Conservation (phyloP, 2,113 vertebrate genomes). For the Origma solitaria region DNA sequence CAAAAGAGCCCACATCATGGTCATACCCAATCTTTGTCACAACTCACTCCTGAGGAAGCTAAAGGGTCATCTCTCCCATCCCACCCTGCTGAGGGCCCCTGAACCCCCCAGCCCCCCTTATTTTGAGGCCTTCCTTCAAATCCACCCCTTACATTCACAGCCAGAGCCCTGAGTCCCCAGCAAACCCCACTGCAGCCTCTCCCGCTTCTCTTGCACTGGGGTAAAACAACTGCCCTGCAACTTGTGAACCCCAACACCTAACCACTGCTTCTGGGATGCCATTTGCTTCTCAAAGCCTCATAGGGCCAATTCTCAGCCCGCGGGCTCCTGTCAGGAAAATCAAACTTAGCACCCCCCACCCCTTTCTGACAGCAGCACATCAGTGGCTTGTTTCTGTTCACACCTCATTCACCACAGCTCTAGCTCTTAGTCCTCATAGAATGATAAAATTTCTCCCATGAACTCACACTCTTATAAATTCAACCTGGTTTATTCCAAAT, state of each 20-base stretch:
- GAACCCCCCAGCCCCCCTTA: not conserved
- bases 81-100: not conserved
- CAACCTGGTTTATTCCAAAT: conserved; percentile 67
- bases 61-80: not conserved
- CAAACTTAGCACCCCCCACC: not conserved
- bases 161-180: not conserved
- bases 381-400: not conserved
- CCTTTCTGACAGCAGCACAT: not conserved
- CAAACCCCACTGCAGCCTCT: not conserved
- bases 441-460: not conserved
- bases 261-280: not conserved
- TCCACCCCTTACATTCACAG: too few species aligned
- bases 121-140: not conserved
- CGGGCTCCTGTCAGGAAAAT: not conserved
- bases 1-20: not conserved
- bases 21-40: not conserved
- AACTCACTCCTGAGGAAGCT: not conserved
- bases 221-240: not conserved
- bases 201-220: rapidly evolving
- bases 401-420: rapidly evolving
- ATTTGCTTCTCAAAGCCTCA: not conserved
- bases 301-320: not conserved
- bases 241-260: not conserved
- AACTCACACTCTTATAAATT: conserved; percentile 38
- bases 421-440: not conserved